Base-by-base conservation (phyloP, 1,140 invertebrate genomes). In the Drosophila sp. region DNA sequence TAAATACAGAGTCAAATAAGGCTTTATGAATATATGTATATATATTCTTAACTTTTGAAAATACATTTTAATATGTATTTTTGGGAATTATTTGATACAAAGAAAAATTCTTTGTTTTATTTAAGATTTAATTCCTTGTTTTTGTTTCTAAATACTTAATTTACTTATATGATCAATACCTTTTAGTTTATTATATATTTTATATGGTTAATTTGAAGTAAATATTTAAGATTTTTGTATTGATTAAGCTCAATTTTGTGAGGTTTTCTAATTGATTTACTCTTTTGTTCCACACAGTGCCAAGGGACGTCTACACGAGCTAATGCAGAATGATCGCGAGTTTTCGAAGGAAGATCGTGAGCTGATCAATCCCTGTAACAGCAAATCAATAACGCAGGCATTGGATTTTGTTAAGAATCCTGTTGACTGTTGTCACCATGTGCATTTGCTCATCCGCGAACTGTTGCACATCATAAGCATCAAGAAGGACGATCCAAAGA, bases 401-500 rank as follows among this genome's bases (percentile, higher is more conserved):
- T 93, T 99, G 92, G 95, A 98, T 83, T 98, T 98, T 92, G 98
- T 99, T 0, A 97, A 98, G 92, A 99, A 99, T 94, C 99, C 99
- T 0, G 96, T 97, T 13, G 95, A 95, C 89, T 98, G 98, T 92
- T 99, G 99, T 92, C 95, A 97, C 76, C 95, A 97, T 86, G 96
- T 99, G 29, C 95, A 98, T 83, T 92, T 94, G 51, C 93, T 99
- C 38, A 98, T 99, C 63, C 95, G 97, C 71, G 95, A 96, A 59
- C 93, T 99, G 9, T 95, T 98, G 92, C 94, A 95, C 74, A 95
- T 98, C 58, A 97, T 99, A 11, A 94, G 95, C 91, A 92, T 96
- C 69, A 97, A 97, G 91, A 95, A 96, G 89, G 97, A 97, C 66
- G 97, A 98, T 93, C 94, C 94, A 1, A 97, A 97, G 93, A 97